These are phyloP conservation scores for Acrocera orbiculus DNA, from an alignment of 2,888 invertebrate genomes.

Conservation along the genomic window DNA sequence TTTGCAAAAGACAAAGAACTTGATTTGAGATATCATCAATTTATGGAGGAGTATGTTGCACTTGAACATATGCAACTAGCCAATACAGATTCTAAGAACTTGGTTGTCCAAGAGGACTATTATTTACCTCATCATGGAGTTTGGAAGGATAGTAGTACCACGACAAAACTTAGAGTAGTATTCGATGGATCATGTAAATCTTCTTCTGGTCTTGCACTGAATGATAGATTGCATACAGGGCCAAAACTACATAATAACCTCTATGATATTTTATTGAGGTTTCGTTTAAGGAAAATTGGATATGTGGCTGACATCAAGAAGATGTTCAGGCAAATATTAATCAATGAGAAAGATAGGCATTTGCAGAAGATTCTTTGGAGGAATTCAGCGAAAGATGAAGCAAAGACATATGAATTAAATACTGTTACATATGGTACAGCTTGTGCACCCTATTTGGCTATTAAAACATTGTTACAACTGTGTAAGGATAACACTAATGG, in stretches of 20 bases:
- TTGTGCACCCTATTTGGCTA: conserved; percentile 6
- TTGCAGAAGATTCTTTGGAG: conserved; percentile 8
- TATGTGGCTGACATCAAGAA: conserved; percentile 8
- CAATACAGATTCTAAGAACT: not conserved
- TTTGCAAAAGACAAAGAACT: not conserved
- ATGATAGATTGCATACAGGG: conserved; percentile 3
- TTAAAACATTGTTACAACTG: conserved; percentile 3
- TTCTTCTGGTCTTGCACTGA: conserved; percentile 1
- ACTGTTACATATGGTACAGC: conserved; percentile 8
- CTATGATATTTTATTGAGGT: conserved; percentile 3
- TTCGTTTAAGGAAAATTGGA: conserved; percentile 1
- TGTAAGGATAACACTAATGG: conserved; percentile 2
- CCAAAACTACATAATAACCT: conserved; percentile 6
- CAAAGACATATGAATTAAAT: conserved; percentile 3
- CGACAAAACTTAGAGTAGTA: conserved; percentile 5
- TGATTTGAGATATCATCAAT: not conserved
- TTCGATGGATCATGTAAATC: conserved; percentile 3
- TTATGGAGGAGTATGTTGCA: not conserved
- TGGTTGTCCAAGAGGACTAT: no score
- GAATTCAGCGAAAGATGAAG: not conserved
- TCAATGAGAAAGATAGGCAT: conserved; percentile 4
- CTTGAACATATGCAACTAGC: not conserved
- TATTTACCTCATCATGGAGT: conserved; percentile 8
- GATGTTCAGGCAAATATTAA: conserved; percentile 8
- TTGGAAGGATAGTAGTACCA: conserved; percentile 2